Percentiles rank a stretch among this genome's conserved stretches.
These are phyloP conservation scores for Kryptolebias marmoratus DNA, from an alignment of 2,113 vertebrate species.

Conservation along the genomic window DNA sequence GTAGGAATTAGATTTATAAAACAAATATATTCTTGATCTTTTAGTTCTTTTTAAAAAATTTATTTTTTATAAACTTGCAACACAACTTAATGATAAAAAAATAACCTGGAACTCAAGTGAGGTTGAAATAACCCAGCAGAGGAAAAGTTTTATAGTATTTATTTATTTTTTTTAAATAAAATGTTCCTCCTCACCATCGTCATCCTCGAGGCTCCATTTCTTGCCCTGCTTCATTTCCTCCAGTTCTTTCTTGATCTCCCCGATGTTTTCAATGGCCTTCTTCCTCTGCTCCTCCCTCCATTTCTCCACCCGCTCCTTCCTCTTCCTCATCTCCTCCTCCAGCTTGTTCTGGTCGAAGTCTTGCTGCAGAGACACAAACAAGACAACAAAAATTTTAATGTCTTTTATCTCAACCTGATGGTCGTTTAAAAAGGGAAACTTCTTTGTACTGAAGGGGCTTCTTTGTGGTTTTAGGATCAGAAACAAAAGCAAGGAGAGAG, in stretches of 20 bases:
- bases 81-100: too few species aligned
- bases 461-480: too few species aligned
- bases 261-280: slow-evolving; percentile 97
- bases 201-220: slow-evolving; percentile 98
- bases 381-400: not conserved
- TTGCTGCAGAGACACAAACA: slow-evolving; percentile 62
- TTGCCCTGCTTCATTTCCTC: slow-evolving; percentile 99
- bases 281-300: slow-evolving; percentile 98
- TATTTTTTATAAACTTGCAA: too few species aligned
- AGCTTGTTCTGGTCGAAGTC: slow-evolving; percentile 99
- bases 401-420: not conserved
- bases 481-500: too few species aligned
- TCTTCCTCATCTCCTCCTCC: slow-evolving; percentile 99
- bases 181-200: slow-evolving; percentile 85
- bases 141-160: not conserved
- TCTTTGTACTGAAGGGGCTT: not conserved
- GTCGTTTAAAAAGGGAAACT: not conserved
- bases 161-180: not conserved
- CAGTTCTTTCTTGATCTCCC: slow-evolving; percentile 95
- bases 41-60: too few species aligned
- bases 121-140: not conserved
- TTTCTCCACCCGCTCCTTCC: slow-evolving; percentile 98
- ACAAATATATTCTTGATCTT: too few species aligned
- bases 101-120: too few species aligned
- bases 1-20: too few species aligned